Evolutionary conservation across 1,140 invertebrate genomes (phyloP), one percentile per base, ranked within the genome.

Genomic region (Stratiolaelaps scimitus): DNA sequence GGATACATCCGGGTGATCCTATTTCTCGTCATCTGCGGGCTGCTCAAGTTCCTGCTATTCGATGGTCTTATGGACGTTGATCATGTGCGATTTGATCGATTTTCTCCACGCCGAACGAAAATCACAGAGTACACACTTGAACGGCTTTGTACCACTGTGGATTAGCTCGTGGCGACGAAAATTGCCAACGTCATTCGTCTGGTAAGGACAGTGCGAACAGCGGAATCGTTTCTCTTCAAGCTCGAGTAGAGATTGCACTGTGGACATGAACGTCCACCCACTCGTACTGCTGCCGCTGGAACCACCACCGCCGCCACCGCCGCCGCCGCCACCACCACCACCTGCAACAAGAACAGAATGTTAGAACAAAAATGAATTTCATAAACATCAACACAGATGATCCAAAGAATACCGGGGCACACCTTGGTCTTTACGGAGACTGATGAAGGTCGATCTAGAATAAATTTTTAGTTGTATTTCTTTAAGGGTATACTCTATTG

Each of bases 71-170:
- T 60, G 53, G 4, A 60, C 53, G 53, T 60, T 60, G 53, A 60
- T 60, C 53, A 60, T 60, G 10, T 60, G 53, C 53, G 53, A 60
- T 10, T 60, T 60, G 53, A 60, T 60, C 26, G 53, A 60, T 34
- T 60, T 60, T 60, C 53, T 15, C 53, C 53, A 60, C 1, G 53
- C 53, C 10, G 53, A 60, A 17, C 53, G 53, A 34, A 60, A 60
- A 26, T 60, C 53, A 26, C 53, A 60, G 26, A 60, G 20, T 2
- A 60, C 53, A 23, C 53, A 60, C 23, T 60, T 60, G 53, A 60
- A 60, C 17, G 53, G 53, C 34, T 60, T 60, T 26, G 53, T 60
- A 5, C 53, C 53, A 60, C 53, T 60, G 23, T 60, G 53, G 26
- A 60, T 60, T 13, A 60, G 34, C 23, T 60, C 53, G 23, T 60